phyloP scores from a whole-genome alignment of 2,888 invertebrate species.

The Myopa testacea region DNA sequence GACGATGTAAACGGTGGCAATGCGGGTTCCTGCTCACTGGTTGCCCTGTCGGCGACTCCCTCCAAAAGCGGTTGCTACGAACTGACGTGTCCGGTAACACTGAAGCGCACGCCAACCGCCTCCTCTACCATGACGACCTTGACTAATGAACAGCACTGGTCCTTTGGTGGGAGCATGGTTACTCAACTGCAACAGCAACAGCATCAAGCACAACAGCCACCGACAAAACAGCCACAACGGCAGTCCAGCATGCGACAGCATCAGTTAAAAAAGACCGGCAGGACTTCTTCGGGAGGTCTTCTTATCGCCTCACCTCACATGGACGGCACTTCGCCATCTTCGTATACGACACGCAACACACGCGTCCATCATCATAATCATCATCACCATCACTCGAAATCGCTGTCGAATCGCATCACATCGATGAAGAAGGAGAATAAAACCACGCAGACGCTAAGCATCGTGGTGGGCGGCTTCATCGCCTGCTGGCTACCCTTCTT shows the following conservation, averaged over 20 bases:
- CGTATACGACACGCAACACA: constrained; percentile 34
- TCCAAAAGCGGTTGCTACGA: constrained; percentile 60
- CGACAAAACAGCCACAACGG: constrained; percentile 43
- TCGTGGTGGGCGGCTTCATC: constrained; percentile 89
- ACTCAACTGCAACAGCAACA: constrained; percentile 33
- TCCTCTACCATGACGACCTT: constrained; percentile 57
- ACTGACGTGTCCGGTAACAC: constrained; percentile 60
- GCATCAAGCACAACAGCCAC: constrained; percentile 38
- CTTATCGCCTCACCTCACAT: constrained; percentile 1
- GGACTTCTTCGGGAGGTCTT: constrained; percentile 15
- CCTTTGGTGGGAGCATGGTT: constrained; percentile 54
- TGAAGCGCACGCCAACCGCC: constrained; percentile 60
- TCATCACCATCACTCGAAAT: constrained; percentile 58
- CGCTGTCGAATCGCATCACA: constrained; percentile 72
- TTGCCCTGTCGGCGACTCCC: constrained; percentile 49
- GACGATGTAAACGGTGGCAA: constrained; percentile 54
- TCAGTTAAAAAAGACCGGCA: constrained; percentile 41
- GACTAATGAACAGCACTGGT: constrained; percentile 53
- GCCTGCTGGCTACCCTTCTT: constrained; percentile 92
- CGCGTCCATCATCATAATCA: constrained; percentile 44
- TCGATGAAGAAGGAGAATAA: constrained; percentile 84
- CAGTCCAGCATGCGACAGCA: constrained; percentile 54
- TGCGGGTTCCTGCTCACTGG: constrained; percentile 53
- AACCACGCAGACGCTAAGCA: constrained; percentile 87
- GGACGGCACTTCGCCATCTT: constrained; percentile 38